Evolutionary conservation across 2,113 vertebrate genomes (phyloP).

Genomic region (Podilymbus podiceps): DNA sequence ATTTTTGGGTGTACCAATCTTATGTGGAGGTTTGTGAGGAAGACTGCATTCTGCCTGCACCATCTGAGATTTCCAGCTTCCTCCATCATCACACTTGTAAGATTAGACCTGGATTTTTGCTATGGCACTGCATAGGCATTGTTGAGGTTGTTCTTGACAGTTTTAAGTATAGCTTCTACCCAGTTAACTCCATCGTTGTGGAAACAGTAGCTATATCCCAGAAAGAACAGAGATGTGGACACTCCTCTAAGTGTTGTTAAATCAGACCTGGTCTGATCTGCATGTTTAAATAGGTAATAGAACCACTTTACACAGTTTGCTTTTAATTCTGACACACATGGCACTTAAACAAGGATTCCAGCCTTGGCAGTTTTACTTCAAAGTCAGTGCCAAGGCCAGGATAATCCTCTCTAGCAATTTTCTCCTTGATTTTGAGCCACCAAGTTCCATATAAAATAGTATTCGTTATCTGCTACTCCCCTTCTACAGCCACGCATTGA

Average conservation of each 20-base stretch:
- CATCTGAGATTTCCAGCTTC: background rate
- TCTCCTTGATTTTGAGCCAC: conserved; percentile 9
- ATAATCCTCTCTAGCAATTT: conserved; percentile 44
- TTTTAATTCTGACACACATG: conserved; percentile 16
- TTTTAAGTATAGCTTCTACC: background rate
- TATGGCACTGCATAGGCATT: background rate
- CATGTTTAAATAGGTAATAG: background rate
- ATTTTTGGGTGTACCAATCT: background rate
- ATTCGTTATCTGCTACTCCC: background rate
- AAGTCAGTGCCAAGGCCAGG: background rate
- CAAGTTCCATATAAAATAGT: background rate
- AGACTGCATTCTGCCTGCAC: background rate
- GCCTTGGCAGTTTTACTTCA: background rate
- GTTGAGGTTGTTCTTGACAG: background rate
- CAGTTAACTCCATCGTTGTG: background rate
- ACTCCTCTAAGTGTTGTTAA: background rate
- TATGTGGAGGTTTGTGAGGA: rapidly evolving
- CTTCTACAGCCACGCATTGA: background rate
- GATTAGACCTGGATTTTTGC: background rate
- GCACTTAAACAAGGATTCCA: conserved; percentile 22
- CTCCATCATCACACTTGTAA: background rate
- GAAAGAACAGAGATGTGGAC: background rate
- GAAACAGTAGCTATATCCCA: background rate
- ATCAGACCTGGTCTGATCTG: background rate
- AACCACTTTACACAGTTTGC: conserved; percentile 2